A percentile compares a stretch with the other conserved stretches of the same genome.
These are phyloP conservation scores for Trissolcus basalis DNA, from an alignment of 1,140 invertebrate species.

Conservation along the genomic window DNA sequence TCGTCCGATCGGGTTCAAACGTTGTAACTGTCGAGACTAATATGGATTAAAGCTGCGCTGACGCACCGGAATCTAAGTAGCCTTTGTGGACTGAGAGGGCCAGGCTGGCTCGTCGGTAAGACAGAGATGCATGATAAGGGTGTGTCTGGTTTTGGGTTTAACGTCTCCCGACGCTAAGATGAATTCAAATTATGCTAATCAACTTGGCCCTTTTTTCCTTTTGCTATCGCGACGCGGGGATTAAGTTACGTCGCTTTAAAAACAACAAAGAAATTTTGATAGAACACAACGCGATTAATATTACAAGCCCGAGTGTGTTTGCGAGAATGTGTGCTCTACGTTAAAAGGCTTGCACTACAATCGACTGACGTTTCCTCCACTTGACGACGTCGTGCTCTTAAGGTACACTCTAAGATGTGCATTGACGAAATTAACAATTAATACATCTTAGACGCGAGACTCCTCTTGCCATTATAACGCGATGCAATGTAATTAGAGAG, in stretches of 20 bases:
- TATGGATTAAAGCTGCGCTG: slow-evolving; percentile 48
- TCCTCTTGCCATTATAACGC: slow-evolving; percentile 18
- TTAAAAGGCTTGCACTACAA: slow-evolving; percentile 1
- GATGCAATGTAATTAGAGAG: slow-evolving; percentile 20
- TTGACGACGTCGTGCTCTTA: slow-evolving; percentile 10
- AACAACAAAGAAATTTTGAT: slow-evolving; percentile 7
- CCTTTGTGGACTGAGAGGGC: slow-evolving; percentile 34
- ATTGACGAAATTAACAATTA: slow-evolving; percentile 36
- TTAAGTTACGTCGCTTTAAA: slow-evolving; percentile 20
- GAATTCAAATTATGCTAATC: slow-evolving; percentile 42
- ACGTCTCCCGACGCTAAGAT: slow-evolving; percentile 20
- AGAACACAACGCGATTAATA: slow-evolving; percentile 1
- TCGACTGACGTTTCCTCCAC: neutral
- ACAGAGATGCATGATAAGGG: slow-evolving; percentile 46
- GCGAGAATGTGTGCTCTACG: too few species aligned
- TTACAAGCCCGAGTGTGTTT: slow-evolving; percentile 10
- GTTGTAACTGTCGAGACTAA: slow-evolving; percentile 54
- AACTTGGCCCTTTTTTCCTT: neutral
- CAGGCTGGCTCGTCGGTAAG: slow-evolving; percentile 26
- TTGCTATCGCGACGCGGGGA: neutral
- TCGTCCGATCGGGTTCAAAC: slow-evolving; percentile 46
- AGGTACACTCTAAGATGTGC: slow-evolving; percentile 6
- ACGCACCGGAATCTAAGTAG: slow-evolving; percentile 45
- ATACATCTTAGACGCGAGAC: slow-evolving; percentile 21
- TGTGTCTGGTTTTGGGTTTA: slow-evolving; percentile 44